Evolutionary conservation across 2,888 invertebrate species (phyloP), one percentile per base, ranked within the genome.

Genomic region (Epinotia brunnichana): DNA sequence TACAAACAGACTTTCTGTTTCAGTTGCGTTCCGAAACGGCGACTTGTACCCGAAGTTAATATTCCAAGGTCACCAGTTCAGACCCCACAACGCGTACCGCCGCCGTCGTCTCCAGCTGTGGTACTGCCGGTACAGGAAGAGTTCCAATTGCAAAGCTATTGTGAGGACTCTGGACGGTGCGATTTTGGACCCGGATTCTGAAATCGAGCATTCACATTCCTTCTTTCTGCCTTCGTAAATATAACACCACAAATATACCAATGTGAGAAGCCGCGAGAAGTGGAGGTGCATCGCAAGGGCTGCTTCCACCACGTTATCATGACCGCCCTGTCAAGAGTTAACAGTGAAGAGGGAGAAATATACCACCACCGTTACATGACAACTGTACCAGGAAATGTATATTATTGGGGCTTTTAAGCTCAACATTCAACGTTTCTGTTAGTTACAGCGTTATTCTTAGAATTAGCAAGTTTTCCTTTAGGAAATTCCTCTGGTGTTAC

Each of bases 21-120:
- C 61, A 72, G 71, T 67, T 56, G 35, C 48, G 35, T 62, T 68
- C 17, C 69, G 77, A 5, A 60, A 71, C 9, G 77, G 80, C 60
- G 77, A 77, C 17, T 82, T 84, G 11, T 83, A 87, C 72, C 87
- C 87, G 0, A 87, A 86, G 67, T 76, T 88, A n/a, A 73, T 82
- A 73, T 83, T 82, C 75, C 76, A 81, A 62, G 87, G 86, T 0
- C 84, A 79, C 68, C 74, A 84, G 41, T 88, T 83, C 75, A 77
- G 85, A 13, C 87, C 86, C 0, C 87, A 87, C 73, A 88, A 88
- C 74, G 87, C 87, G 0, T 84, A 87, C 70, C 77, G 87, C 0
- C 76, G 82, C n/a, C 79, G 76, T 1, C 76, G 75, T 29, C 51
- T 79, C n/a, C 87, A 87, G 72, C 76, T 87, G 0, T 88, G 88